phyloP scores from a whole-genome alignment of 2,888 invertebrate genomes.

The Drosophila niveifrons region DNA sequence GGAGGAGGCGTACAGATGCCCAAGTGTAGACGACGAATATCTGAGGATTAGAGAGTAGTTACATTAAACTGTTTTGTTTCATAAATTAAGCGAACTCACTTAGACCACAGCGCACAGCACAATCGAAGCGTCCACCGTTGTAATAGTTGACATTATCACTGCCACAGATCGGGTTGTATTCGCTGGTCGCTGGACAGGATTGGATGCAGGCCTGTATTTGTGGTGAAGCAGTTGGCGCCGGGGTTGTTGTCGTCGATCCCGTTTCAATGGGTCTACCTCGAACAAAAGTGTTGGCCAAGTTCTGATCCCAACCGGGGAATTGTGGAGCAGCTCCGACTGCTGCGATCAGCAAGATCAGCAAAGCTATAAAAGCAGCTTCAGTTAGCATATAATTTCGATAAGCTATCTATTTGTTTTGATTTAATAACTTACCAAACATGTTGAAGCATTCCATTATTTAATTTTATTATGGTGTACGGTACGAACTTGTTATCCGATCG shows the following conservation, averaged over 20 bases:
- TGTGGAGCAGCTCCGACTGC: constrained; percentile 35
- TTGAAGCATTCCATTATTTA: constrained; percentile 35
- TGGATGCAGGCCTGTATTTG: constrained; percentile 71
- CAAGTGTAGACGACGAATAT: constrained; percentile 40
- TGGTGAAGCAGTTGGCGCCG: constrained; percentile 65
- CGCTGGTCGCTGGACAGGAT: constrained; percentile 77
- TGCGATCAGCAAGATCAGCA: constrained; percentile 24
- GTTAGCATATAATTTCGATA: not conserved
- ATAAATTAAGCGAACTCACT: constrained; percentile 61
- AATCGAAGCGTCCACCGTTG: constrained; percentile 77
- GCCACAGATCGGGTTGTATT: constrained; percentile 85
- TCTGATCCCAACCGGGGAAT: constrained; percentile 13
- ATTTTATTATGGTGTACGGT: not conserved
- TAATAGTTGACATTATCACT: constrained; percentile 80
- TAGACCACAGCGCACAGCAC: constrained; percentile 82
- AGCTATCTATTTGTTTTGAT: not conserved
- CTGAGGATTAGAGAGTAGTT: constrained; percentile 19
- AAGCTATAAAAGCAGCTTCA: constrained; percentile 1
- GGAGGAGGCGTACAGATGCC: constrained; percentile 52
- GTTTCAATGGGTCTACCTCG: constrained; percentile 34
- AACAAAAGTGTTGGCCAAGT: constrained; percentile 29
- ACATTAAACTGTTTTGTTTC: not conserved
- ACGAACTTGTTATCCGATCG: constrained; percentile 37
- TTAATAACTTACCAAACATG: constrained; percentile 34
- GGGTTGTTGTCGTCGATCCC: constrained; percentile 38